A percentile compares a stretch with the other conserved stretches of the same genome.
Evolutionary conservation across 2,113 vertebrate genomes (phyloP).

Genomic region (Ceyx margarethae): DNA sequence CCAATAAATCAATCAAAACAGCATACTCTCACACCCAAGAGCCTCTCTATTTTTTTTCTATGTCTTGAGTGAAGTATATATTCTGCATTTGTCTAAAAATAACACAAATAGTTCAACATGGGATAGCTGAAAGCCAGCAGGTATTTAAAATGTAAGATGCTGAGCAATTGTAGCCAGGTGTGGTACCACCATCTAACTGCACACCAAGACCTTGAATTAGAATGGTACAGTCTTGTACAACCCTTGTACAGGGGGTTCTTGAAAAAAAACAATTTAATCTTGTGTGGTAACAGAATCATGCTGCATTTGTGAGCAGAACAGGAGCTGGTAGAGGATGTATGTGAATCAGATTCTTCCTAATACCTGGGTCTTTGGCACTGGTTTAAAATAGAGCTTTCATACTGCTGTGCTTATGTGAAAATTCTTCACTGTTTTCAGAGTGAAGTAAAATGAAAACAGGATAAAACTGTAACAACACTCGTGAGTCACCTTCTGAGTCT

Average conservation of each 20-base stretch:
- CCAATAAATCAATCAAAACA: not conserved
- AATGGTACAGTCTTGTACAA: not conserved
- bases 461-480: not conserved
- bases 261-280: not conserved
- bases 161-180: not conserved
- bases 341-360: not conserved
- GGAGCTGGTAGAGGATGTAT: not conserved
- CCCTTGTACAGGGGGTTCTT: not conserved
- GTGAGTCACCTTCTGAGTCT: not conserved
- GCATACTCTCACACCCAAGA: not conserved
- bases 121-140: not conserved
- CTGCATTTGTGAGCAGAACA: not conserved
- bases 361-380: not conserved
- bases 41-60: accelerated
- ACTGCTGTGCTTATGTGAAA: not conserved
- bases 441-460: not conserved
- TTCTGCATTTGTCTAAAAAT: not conserved
- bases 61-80: not conserved
- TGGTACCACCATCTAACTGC: not conserved
- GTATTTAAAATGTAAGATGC: not conserved
- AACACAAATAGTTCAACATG: not conserved
- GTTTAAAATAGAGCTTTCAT: not conserved
- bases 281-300: not conserved
- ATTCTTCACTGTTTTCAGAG: not conserved
- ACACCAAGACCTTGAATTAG: not conserved